Evolutionary conservation across 1,140 invertebrate genomes (phyloP).

Genomic region (Saccostrea glomerata): DNA sequence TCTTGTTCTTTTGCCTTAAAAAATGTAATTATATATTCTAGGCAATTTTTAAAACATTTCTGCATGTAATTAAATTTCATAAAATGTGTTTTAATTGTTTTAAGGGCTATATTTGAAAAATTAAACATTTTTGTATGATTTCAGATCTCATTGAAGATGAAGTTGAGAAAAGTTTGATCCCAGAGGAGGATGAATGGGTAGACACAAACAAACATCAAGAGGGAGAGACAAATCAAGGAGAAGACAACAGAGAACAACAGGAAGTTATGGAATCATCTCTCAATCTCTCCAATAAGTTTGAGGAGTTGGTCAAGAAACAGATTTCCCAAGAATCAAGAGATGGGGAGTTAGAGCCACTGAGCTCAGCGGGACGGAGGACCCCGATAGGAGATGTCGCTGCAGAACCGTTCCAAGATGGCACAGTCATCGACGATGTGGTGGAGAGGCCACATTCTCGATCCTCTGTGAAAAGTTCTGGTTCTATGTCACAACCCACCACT

Average conservation of each 20-base stretch:
- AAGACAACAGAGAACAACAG: conserved; percentile 43
- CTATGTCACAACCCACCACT: conserved; percentile 43
- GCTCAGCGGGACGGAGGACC: conserved; percentile 58
- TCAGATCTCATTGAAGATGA: not conserved
- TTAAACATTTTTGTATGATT: not conserved
- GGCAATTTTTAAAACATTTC: too few species aligned
- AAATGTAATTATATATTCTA: too few species aligned
- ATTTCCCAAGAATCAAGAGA: conserved; percentile 45
- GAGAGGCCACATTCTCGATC: conserved; percentile 49
- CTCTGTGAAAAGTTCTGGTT: conserved; percentile 11
- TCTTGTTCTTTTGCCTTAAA: not conserved
- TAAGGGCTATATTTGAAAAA: too few species aligned
- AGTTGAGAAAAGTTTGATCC: not conserved
- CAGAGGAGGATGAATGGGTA: not conserved
- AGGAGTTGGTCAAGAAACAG: conserved; percentile 60
- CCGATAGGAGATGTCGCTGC: conserved; percentile 64
- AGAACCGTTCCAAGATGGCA: conserved; percentile 61
- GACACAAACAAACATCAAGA: not conserved
- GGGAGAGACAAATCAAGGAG: conserved; percentile 47
- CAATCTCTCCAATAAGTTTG: conserved; percentile 59
- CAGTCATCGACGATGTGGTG: conserved; percentile 61
- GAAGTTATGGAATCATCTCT: conserved; percentile 53
- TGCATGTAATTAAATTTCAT: too few species aligned
- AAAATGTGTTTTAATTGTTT: too few species aligned
- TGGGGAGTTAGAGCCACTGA: conserved; percentile 44